Conservation (phyloP, 2,888 invertebrate species). For the Oligia fasciuncula region DNA sequence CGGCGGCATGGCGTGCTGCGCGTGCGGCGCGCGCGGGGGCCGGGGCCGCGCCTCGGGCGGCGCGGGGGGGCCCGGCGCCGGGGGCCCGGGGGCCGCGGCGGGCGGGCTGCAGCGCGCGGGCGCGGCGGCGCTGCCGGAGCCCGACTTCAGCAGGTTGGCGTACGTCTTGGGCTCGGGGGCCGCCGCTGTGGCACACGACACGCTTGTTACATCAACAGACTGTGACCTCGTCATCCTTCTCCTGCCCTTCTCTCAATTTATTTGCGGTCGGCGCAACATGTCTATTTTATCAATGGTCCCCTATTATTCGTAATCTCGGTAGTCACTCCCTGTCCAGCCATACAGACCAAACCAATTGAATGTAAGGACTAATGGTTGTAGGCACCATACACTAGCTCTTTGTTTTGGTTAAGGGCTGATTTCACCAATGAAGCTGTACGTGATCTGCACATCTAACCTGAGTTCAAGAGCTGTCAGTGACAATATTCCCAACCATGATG, state of each 20-base stretch:
- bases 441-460: too few species aligned
- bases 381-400: neutral
- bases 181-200: conserved; percentile 59
- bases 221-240: too few species aligned
- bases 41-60: conserved; percentile 69
- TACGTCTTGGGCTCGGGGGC: conserved; percentile 95
- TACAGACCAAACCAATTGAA: neutral
- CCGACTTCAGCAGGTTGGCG: conserved; percentile 95
- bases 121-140: conserved; percentile 81
- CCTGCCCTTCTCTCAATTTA: neutral
- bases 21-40: conserved; percentile 61
- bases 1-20: conserved; percentile 45
- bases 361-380: neutral
- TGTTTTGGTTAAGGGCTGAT: neutral
- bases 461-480: too few species aligned
- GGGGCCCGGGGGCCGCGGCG: conserved; percentile 90
- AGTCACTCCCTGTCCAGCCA: neutral
- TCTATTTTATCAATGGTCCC: too few species aligned
- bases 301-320: neutral
- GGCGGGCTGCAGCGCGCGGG: conserved; percentile 57
- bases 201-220: neutral
- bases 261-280: too few species aligned
- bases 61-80: conserved; percentile 50
- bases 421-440: too few species aligned
- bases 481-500: too few species aligned